Evolutionary conservation across 2,113 vertebrate genomes (phyloP).

Genomic region (Conger conger): DNA sequence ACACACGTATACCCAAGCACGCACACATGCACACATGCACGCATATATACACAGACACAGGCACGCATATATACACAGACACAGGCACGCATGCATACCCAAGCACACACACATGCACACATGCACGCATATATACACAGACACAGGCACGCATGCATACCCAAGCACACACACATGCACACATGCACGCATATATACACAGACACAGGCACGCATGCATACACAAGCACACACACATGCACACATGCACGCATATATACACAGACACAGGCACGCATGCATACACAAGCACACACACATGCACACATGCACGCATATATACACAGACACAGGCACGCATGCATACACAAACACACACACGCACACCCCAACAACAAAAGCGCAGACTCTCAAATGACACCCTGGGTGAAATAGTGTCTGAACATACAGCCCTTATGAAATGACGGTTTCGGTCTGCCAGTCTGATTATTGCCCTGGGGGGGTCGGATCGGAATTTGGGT

Average conservation of each 20-base stretch:
- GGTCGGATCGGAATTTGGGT: neutral
- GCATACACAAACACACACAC: neutral
- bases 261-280: no score
- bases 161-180: neutral
- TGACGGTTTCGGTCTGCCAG: neutral
- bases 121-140: no score
- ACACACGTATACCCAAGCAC: no score
- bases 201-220: no score
- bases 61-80: no score
- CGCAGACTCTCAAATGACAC: neutral
- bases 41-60: no score
- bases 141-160: no score
- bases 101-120: neutral
- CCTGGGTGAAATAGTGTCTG: neutral
- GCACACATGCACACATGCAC: neutral
- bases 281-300: neutral
- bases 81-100: no score
- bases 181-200: neutral
- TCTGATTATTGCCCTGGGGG: neutral
- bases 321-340: neutral
- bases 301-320: no score
- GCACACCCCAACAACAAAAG: neutral
- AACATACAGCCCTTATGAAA: slow-evolving; percentile 1
- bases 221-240: no score
- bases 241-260: neutral